phyloP scores from a whole-genome alignment of 2,113 vertebrate genomes.

The Thunnus maccoyii region DNA sequence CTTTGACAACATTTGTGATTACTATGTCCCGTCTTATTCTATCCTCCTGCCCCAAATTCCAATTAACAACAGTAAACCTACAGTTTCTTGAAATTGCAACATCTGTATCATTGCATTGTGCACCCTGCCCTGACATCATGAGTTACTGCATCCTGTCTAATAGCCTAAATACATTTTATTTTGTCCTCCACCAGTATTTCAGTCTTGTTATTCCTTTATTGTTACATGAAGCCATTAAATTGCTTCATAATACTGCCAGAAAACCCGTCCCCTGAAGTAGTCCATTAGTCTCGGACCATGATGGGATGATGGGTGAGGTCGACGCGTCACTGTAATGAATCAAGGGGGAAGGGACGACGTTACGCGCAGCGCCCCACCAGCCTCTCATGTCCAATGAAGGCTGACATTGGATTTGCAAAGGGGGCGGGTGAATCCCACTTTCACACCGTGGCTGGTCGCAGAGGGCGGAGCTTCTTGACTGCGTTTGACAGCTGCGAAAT shows the following conservation, averaged over 20 bases:
- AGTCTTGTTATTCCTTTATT: not conserved
- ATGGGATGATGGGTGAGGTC: constrained; percentile 74
- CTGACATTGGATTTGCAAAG: constrained; percentile 42
- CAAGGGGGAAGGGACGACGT: constrained; percentile 73
- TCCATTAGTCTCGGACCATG: constrained; percentile 53
- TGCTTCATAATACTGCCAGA: not conserved
- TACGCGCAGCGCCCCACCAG: constrained; percentile 42
- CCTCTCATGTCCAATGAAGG: constrained; percentile 62
- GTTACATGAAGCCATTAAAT: too few relatives aligned
- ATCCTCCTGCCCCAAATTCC: too few relatives aligned
- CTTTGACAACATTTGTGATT: too few relatives aligned
- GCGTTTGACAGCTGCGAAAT: constrained; percentile 83
- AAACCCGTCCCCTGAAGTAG: constrained; percentile 42
- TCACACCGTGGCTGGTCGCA: constrained; percentile 32
- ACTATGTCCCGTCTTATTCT: too few relatives aligned
- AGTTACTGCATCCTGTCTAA: not conserved
- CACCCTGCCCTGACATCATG: not conserved
- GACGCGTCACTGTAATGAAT: constrained; percentile 69
- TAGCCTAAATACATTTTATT: not conserved
- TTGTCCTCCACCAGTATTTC: not conserved
- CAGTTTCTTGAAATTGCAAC: not conserved
- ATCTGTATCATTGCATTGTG: not conserved
- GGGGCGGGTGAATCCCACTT: constrained; percentile 51
- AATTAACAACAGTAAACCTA: too few relatives aligned
- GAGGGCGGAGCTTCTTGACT: constrained; percentile 69